These are phyloP conservation scores for Galendromus occidentalis DNA, from an alignment of 1,140 invertebrate species.

Conservation along the genomic window DNA sequence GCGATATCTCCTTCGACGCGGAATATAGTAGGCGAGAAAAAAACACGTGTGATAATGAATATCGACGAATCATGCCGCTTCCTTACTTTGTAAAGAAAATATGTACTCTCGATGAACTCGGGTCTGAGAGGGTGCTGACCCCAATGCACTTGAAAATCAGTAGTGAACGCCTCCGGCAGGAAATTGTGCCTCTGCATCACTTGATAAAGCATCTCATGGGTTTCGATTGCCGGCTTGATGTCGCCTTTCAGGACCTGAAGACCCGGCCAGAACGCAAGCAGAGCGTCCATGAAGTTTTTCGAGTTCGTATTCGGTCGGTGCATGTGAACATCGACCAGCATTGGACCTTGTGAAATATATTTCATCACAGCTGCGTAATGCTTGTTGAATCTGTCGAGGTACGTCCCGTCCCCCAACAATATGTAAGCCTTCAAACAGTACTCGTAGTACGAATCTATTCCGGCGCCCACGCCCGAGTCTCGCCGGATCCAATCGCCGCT, in stretches of 20 bases:
- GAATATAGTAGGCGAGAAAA: no score
- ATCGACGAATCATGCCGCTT: no score
- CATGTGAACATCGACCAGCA: slow-evolving; percentile 96
- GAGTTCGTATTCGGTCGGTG: slow-evolving; percentile 83
- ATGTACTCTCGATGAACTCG: slow-evolving; percentile 94
- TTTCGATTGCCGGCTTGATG: slow-evolving; percentile 85
- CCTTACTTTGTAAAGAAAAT: slow-evolving; percentile 58
- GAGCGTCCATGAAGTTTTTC: slow-evolving; percentile 88
- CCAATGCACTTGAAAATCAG: slow-evolving; percentile 89
- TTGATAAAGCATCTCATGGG: slow-evolving; percentile 89
- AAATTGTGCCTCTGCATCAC: slow-evolving; percentile 86
- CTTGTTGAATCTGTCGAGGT: slow-evolving; percentile 69
- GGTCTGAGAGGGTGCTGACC: slow-evolving; percentile 87
- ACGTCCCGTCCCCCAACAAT: slow-evolving; percentile 56
- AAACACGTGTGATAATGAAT: background rate
- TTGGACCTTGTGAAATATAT: slow-evolving; percentile 73
- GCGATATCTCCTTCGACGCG: no score
- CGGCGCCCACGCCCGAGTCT: slow-evolving; percentile 92
- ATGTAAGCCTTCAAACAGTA: slow-evolving; percentile 82
- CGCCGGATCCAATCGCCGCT: slow-evolving; percentile 88
- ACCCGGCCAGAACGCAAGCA: slow-evolving; percentile 94
- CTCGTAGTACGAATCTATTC: slow-evolving; percentile 97
- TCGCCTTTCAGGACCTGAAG: slow-evolving; percentile 79
- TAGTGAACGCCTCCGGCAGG: slow-evolving; percentile 90
- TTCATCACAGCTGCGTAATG: slow-evolving; percentile 98